phyloP scores from a whole-genome alignment of 2,113 vertebrate genomes.

The Macquaria australasica region DNA sequence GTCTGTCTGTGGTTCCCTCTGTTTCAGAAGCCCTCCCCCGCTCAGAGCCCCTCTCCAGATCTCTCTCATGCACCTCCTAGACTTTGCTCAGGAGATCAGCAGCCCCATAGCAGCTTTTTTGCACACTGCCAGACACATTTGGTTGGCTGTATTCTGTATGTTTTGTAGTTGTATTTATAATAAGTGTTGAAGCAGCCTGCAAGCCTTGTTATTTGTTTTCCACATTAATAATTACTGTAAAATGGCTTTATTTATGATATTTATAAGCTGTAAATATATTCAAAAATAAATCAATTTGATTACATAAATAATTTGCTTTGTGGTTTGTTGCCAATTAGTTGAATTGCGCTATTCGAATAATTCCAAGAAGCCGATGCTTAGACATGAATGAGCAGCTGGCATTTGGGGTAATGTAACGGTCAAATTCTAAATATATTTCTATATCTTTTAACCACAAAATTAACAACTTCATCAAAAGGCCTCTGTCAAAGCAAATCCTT shows the following conservation, averaged over 20 bases:
- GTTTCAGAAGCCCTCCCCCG: slow-evolving; percentile 89
- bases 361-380: neutral
- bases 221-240: slow-evolving; percentile 82
- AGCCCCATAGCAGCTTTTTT: slow-evolving; percentile 51
- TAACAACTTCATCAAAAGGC: slow-evolving; percentile 35
- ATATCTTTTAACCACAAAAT: slow-evolving; percentile 28
- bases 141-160: slow-evolving; percentile 57
- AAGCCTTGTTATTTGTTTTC: slow-evolving; percentile 82
- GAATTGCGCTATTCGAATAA: neutral
- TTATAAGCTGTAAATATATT: slow-evolving; percentile 88
- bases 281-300: slow-evolving; percentile 90
- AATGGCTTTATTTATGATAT: slow-evolving; percentile 90
- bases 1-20: slow-evolving; percentile 86
- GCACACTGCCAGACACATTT: slow-evolving; percentile 47
- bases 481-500: slow-evolving; percentile 3
- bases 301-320: slow-evolving; percentile 87
- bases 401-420: neutral
- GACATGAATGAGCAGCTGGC: neutral
- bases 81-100: slow-evolving; percentile 60
- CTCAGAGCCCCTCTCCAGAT: slow-evolving; percentile 85
- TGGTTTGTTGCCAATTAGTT: slow-evolving; percentile 83
- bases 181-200: slow-evolving; percentile 73
- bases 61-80: slow-evolving; percentile 84
- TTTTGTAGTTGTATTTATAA: slow-evolving; percentile 76
- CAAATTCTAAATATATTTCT: neutral